A percentile compares a stretch with the other conserved stretches of the same genome.
Conservation (phyloP, 1,140 invertebrate species). For the Lepeophtheirus salmonis region DNA sequence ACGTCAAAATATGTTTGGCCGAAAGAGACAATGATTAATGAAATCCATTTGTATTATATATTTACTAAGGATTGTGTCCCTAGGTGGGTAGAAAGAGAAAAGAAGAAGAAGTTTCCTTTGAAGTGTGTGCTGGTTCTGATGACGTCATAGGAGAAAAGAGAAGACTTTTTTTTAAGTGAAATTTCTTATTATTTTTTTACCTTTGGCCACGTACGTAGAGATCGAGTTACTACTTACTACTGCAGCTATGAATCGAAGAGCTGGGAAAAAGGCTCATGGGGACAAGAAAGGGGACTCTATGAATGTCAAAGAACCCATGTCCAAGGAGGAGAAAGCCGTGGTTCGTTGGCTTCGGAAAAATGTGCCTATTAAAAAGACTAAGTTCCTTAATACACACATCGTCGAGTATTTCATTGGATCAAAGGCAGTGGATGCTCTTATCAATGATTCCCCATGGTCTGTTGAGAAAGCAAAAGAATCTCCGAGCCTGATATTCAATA, state of each 20-base stretch:
- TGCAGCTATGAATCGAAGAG: constrained; percentile 31
- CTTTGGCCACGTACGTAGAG: too few relatives aligned
- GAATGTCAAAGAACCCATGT: constrained; percentile 1
- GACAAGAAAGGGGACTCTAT: background rate
- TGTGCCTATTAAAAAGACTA: constrained; percentile 79
- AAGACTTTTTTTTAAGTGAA: too few relatives aligned
- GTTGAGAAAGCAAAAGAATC: constrained; percentile 35
- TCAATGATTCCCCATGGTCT: constrained; percentile 72
- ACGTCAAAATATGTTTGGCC: too few relatives aligned
- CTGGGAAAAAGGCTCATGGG: constrained; percentile 24
- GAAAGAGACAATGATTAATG: too few relatives aligned
- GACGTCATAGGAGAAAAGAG: too few relatives aligned
- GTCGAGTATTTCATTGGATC: constrained; percentile 25
- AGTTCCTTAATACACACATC: constrained; percentile 89
- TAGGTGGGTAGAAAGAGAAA: too few relatives aligned
- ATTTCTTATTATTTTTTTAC: too few relatives aligned
- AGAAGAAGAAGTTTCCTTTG: too few relatives aligned
- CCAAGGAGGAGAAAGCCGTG: constrained; percentile 75
- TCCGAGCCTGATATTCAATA: constrained; percentile 55
- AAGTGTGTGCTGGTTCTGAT: too few relatives aligned
- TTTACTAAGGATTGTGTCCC: too few relatives aligned
- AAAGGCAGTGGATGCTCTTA: constrained; percentile 71
- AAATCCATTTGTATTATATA: too few relatives aligned
- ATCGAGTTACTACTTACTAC: too few relatives aligned
- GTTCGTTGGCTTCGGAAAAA: constrained; percentile 85